Evolutionary conservation across 2,888 invertebrate species (phyloP).

Genomic region (Hydroisotoma schaefferi): DNA sequence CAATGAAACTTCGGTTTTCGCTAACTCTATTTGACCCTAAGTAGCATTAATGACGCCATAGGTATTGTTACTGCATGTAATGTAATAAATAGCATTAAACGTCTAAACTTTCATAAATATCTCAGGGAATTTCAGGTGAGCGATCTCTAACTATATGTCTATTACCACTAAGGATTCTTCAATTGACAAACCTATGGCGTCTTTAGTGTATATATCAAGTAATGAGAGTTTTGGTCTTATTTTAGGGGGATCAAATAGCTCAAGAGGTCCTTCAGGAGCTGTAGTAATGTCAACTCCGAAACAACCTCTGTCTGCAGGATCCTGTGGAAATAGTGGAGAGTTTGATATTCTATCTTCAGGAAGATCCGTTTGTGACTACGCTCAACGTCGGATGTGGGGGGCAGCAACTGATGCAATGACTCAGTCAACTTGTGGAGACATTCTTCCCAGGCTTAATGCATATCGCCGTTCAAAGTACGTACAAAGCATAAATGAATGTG

Average conservation of each 20-base stretch:
- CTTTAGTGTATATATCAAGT: constrained; percentile 3
- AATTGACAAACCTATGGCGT: constrained; percentile 43
- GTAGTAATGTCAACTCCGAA: neutral
- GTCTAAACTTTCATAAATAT: no score
- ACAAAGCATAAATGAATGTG: neutral
- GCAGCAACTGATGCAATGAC: constrained; percentile 34
- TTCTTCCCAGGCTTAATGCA: constrained; percentile 30
- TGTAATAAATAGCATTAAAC: no score
- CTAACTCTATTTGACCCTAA: no score
- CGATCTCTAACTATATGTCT: no score
- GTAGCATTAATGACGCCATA: no score
- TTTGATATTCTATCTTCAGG: constrained; percentile 28
- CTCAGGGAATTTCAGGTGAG: no score
- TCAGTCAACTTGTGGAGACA: constrained; percentile 31
- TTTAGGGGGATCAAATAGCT: constrained; percentile 8
- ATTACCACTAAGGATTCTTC: no score
- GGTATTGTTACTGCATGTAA: no score
- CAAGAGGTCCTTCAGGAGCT: constrained; percentile 13
- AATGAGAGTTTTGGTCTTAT: neutral
- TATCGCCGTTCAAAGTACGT: constrained; percentile 28
- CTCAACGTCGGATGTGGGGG: constrained; percentile 41
- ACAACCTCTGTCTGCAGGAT: neutral
- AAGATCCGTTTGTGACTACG: constrained; percentile 39
- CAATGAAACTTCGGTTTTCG: no score
- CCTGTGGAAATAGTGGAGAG: neutral